Base-by-base conservation (phyloP, 1,140 invertebrate species). In the Ylistrum balloti region DNA sequence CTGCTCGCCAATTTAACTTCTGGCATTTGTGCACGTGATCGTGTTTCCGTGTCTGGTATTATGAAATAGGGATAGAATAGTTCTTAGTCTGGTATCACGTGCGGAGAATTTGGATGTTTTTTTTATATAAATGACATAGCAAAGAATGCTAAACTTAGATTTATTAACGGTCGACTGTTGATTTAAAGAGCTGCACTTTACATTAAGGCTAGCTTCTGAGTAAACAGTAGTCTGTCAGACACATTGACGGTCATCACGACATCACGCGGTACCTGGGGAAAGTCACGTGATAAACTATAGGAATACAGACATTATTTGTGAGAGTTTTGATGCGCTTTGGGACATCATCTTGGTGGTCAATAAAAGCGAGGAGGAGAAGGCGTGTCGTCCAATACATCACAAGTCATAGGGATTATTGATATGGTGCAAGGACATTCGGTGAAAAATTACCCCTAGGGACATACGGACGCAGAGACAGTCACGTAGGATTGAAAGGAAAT, bases 191-290 rank as follows among this genome's bases (percentile, higher is more conserved):
- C 28, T 9, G 56, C 56, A n/a, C 22, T 20, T 22, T 74, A n/a
- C 11, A 74, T n/a, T 2, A 74, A 28, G 56, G 56, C 17, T 17
- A 28, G 56, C 28, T 28, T n/a, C 56, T 74, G 17, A 74, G 56
- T 74, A 74, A 74, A 74, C 28, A n/a, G 56, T 74, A 5, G 56
- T 74, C 56, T 28, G 56, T 5, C 56, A 74, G 56, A 74, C 56
- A 2, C 22, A 28, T 11, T 5, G 56, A 28, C 56, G 56, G 56
- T 9, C 56, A 74, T 74, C 56, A 74, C 56, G 56, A 74, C 56
- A 74, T 74, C n/a, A n/a, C 56, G 5, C 15, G 56, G 56, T 74
- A 74, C 56, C 56, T 74, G 56, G 56, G 56, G 56, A 45, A 74
- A n/a, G 56, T 74, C 56, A 74, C 56, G 56, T 74, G 56, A 74